Evolutionary conservation across 1,140 invertebrate genomes (phyloP), one percentile per base, ranked within the genome.

Genomic region (Cephus cinctus): DNA sequence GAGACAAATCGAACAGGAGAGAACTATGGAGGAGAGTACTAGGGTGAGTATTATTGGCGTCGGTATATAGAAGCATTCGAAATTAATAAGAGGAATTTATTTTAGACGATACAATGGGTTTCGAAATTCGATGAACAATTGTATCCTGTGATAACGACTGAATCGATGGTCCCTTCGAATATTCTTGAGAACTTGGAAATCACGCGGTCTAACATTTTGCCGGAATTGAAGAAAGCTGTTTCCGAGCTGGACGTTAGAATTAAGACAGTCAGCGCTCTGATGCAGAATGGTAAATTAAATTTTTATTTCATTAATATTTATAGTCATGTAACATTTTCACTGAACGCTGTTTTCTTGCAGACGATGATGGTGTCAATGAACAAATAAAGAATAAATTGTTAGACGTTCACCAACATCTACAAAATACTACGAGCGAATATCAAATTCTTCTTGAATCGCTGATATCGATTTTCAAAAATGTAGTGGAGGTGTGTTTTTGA

Each of bases 121-220:
- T 82, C 84, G n/a, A 85, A 86, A 70, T 78, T 89, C 57, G 83
- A 88, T 59, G 80, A 81, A 41, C 83, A 88, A 52, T 72, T 92
- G 45, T 92, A 90, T 79, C 89, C 89, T 11, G 79, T 90, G 14
- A 82, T 92, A 46, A 85, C 81, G 31, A 81, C 81, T 21, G 77
- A 82, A 44, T 80, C 84, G 1, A 77, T 78, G 25, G 80, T 81
- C 49, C 76, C 83, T 20, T 75, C 77, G 41, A 79, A 80, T 32
- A 78, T 86, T 56, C 68, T 81, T 5, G 60, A 75, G 41, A 78
- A 83, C 61, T 72, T 92, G 22, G 78, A 86, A 56, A 71, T 75
- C 34, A 84, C 86, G 65, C 71, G 84, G 31, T 65, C 75, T 15
- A 73, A 77, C 12, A 82, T 87, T 55, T 57, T 81, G 43, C 81